Evolutionary conservation across 2,888 invertebrate species (phyloP), one percentile per base, ranked within the genome.

Genomic region (Gymnoscelis rufifasciata): DNA sequence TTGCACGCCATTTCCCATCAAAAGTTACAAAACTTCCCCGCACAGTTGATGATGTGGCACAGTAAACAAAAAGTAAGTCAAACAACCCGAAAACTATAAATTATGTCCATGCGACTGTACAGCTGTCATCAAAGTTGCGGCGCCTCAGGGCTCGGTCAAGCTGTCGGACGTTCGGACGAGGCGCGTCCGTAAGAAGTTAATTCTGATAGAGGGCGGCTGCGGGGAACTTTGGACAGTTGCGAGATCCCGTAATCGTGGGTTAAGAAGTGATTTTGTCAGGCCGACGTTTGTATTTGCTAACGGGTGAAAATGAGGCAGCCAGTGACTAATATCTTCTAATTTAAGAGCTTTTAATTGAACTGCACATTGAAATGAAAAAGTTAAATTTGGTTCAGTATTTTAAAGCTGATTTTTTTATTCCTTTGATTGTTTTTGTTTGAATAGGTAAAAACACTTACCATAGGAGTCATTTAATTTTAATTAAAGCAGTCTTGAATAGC

Each of bases 161-260:
- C 53, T 55, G 53, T 52, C 45, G 30, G 28, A 26, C 4, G 26
- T 26, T 6, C 23, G 33, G 14, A 33, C 2, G 33, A 12, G 33
- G 15, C 33, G 10, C 15, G 41, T 47, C 42, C 30, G 28, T 38
- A 42, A 46, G 44, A 43, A 14, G 49, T 46, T 46, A 35, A 35
- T 49, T 27, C 46, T 57, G 53, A 57, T 53, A 40, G 45, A 49
- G 55, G 57, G 40, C 45, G 44, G 28, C 38, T 39, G 19, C 3
- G 37, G 33, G 26, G 30, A 47, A 41, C 48, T 36, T 36, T 23
- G 28, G 44, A 45, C 39, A 45, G 26, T 39, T 39, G 35, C 35
- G 36, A 39, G 26, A 29, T 42, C 27, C 27, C 30, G 23, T 10
- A 42, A 42, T 38, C 23, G 31, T 33, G 31, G 35, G 33, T 11